A percentile compares a stretch with the other conserved stretches of the same genome.
These are phyloP conservation scores for Temnothorax ravouxi DNA, from an alignment of 2,888 invertebrate genomes.

Conservation along the genomic window DNA sequence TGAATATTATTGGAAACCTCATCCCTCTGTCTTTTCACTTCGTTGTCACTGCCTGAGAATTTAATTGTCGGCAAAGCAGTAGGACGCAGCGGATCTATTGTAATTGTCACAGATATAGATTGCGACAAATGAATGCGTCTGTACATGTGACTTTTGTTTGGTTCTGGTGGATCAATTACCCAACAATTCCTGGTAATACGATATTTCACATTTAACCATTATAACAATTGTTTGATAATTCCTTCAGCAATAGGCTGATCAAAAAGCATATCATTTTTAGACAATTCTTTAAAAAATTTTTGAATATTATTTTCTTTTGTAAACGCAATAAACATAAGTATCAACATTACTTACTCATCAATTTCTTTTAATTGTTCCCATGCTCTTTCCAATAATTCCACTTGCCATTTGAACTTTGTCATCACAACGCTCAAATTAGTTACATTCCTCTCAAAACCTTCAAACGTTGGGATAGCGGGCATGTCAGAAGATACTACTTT, in stretches of 20 bases:
- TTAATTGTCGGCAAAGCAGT: conserved; percentile 79
- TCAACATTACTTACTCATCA: conserved; percentile 77
- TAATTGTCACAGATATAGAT: conserved; percentile 79
- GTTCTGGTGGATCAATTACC: conserved; percentile 82
- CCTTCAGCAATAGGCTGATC: not conserved
- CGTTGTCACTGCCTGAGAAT: conserved; percentile 80
- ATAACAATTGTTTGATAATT: not conserved
- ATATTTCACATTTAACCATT: conserved; percentile 16
- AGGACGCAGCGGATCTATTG: conserved; percentile 78
- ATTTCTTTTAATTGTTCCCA: conserved; percentile 80
- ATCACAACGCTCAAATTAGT: conserved; percentile 72
- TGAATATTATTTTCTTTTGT: not conserved
- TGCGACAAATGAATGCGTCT: conserved; percentile 82
- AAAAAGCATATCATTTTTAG: not conserved
- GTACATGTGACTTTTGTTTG: conserved; percentile 82
- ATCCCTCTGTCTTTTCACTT: conserved; percentile 77
- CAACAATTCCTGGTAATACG: conserved; percentile 79
- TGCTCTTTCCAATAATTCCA: conserved; percentile 73
- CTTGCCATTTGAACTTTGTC: conserved; percentile 75
- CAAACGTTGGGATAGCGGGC: conserved; percentile 75
- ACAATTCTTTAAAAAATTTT: not conserved
- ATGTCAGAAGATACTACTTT: conserved; percentile 77
- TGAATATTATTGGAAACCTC: conserved; percentile 75
- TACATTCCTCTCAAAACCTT: conserved; percentile 70
- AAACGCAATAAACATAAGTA: conserved; percentile 26